phyloP scores from a whole-genome alignment of 1,140 invertebrate genomes.

The Homarus americanus region DNA sequence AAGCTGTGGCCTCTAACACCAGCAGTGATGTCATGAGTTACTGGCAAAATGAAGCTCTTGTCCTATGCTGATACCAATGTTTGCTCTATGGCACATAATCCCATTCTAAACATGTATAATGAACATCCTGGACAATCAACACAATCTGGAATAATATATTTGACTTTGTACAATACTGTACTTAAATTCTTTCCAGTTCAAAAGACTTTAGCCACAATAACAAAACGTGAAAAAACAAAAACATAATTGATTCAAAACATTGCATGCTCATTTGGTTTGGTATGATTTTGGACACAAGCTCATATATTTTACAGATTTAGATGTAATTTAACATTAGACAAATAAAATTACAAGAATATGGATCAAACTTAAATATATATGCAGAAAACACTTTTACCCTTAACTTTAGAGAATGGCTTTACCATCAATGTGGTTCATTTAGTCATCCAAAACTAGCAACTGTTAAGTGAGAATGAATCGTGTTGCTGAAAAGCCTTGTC shows the following conservation, averaged over 20 bases:
- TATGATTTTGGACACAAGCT: neutral
- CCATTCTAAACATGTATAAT: neutral
- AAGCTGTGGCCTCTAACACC: slow-evolving; percentile 26
- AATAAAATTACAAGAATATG: neutral
- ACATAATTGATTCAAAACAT: neutral
- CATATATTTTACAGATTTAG: neutral
- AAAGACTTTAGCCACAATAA: neutral
- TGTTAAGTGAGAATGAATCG: slow-evolving; percentile 18
- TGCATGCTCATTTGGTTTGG: slow-evolving; percentile 1
- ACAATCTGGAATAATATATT: slow-evolving; percentile 14
- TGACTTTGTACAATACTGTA: neutral
- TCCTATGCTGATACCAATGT: neutral
- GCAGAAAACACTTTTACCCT: neutral
- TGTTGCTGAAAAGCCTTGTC: slow-evolving; percentile 46
- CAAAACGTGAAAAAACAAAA: neutral
- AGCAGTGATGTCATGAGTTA: slow-evolving; percentile 36
- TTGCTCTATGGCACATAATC: neutral
- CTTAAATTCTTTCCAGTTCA: neutral
- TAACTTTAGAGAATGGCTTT: slow-evolving; percentile 36
- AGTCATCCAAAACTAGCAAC: neutral
- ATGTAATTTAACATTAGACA: neutral
- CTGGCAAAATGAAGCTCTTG: slow-evolving; percentile 35
- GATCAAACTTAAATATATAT: neutral
- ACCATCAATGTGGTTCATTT: slow-evolving; percentile 21
- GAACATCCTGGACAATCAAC: neutral